Evolutionary conservation across 35 echinoderm and acorn worm genomes (phyloP).

Genomic region (Heliocidaris erythrogramma): DNA sequence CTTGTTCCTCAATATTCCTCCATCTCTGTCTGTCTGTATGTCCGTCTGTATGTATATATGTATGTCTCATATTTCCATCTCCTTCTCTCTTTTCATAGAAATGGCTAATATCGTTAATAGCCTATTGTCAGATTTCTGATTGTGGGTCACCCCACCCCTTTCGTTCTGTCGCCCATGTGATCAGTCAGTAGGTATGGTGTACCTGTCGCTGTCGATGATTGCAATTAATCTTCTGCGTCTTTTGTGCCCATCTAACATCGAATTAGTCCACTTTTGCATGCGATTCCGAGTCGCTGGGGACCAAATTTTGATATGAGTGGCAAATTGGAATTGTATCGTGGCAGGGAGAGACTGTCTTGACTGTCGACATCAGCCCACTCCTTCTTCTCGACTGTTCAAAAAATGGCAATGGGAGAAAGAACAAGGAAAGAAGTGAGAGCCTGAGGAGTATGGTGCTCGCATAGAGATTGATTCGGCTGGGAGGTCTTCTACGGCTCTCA

Average conservation of each 20-base stretch:
- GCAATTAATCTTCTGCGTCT: conserved; percentile 46
- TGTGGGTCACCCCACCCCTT: background rate
- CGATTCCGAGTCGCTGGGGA: conserved; percentile 26
- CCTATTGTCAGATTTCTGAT: background rate
- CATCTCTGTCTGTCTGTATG: too few relatives aligned
- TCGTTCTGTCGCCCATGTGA: background rate
- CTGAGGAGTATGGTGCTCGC: conserved; percentile 18
- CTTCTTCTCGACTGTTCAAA: conserved; percentile 33
- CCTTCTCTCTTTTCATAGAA: background rate
- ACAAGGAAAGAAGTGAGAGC: conserved; percentile 11
- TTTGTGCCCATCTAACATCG: conserved; percentile 44
- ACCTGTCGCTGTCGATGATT: conserved; percentile 38
- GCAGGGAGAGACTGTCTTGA: conserved; percentile 27
- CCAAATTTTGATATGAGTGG: conserved; percentile 35
- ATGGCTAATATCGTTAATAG: conserved; percentile 1
- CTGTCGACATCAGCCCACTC: background rate
- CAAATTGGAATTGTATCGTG: conserved; percentile 51
- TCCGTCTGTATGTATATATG: too few relatives aligned
- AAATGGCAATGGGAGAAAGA: conserved; percentile 2
- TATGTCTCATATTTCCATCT: background rate
- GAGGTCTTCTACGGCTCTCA: background rate
- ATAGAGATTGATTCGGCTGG: conserved; percentile 53
- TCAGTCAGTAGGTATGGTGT: conserved; percentile 23
- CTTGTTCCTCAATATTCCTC: background rate
- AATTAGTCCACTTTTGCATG: conserved; percentile 55